Percentiles rank a stretch among this genome's conserved stretches.
Evolutionary conservation across 2,113 vertebrate species (phyloP).

Genomic region (Nestor notabilis): DNA sequence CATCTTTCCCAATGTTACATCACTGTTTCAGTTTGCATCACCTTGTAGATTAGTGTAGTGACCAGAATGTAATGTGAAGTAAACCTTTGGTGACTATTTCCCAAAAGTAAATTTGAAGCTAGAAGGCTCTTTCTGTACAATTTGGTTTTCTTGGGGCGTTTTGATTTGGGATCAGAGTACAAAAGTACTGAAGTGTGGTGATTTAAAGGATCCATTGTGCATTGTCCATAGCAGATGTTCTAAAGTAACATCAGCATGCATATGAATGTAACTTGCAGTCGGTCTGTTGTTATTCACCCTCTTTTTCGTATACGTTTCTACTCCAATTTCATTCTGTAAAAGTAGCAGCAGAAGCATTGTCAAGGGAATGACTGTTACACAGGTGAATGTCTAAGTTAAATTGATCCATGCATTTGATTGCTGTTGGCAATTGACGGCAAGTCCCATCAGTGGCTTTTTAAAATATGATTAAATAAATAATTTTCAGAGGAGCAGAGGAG

Average conservation of each 20-base stretch:
- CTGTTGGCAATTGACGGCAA: neutral
- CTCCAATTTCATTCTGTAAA: neutral
- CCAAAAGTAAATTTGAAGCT: neutral
- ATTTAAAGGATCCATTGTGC: slow-evolving; percentile 17
- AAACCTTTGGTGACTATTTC: neutral
- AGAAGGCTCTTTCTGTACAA: neutral
- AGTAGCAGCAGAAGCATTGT: neutral
- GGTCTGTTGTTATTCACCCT: neutral
- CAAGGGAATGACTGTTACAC: neutral
- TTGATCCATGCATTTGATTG: neutral
- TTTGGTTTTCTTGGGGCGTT: neutral
- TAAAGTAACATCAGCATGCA: neutral
- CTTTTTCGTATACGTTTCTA: neutral
- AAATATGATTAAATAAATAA: neutral
- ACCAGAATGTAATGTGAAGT: neutral
- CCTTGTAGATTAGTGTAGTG: neutral
- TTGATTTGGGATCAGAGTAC: neutral
- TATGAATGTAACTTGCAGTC: neutral
- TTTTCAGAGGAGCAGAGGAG: neutral
- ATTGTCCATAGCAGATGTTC: slow-evolving; percentile 22
- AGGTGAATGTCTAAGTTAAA: neutral
- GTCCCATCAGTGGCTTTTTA: neutral
- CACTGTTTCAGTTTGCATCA: neutral
- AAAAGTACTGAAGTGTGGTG: neutral
- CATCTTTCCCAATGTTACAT: neutral